Base-by-base conservation (phyloP, 2,113 vertebrate species). In the Probosciger aterrimus region DNA sequence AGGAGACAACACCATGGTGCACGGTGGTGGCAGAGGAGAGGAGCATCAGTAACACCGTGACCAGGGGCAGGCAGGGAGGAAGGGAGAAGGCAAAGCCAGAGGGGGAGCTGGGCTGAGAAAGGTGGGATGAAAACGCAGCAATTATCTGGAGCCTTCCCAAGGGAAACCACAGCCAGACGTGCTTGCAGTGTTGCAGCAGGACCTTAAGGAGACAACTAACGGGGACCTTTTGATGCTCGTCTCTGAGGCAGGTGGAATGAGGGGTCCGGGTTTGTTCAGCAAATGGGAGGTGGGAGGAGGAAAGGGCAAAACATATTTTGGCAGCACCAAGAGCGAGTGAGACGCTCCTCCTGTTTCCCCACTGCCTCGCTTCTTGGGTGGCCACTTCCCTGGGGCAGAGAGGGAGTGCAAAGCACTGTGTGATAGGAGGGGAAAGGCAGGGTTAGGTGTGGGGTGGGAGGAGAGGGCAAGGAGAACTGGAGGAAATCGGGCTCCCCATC, bases 1-100 rank as follows among this genome's bases (percentile, higher is more conserved):
- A 28, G 2, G 1, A 62, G 13, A 28, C 17, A 49, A 37, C 14
- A 18, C 30, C 2, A 2, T 0, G 1, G 7, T 19, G 7, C 2
- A 0, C 53, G 68, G 59, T 85, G 68, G 22, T 76, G 60, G 9
- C 67, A 80, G 53, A 74, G 64, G 46, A 88, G 59, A 86, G 31
- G 24, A 82, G 18, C 25, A 67, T 39, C 55, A 59, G 18, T 35
- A 82, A 52, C 0, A 4, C 15, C 9, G 10, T 37, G 41, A 27
- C 31, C 33, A 44, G 27, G 14, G 28, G 7, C 1, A 1, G 18
- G 37, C 30, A 88, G 30, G 19, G 28, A 59, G 57, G 27, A 55
- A 30, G 52, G 44, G 46, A 92, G 35, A 31, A 73, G 44, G 33
- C 1, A 2, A 44, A 67, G 65, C 20, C 10, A 33, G 30, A 85